phyloP scores from a whole-genome alignment of 2,113 vertebrate species.

The Forbesichthys papilliferus region DNA sequence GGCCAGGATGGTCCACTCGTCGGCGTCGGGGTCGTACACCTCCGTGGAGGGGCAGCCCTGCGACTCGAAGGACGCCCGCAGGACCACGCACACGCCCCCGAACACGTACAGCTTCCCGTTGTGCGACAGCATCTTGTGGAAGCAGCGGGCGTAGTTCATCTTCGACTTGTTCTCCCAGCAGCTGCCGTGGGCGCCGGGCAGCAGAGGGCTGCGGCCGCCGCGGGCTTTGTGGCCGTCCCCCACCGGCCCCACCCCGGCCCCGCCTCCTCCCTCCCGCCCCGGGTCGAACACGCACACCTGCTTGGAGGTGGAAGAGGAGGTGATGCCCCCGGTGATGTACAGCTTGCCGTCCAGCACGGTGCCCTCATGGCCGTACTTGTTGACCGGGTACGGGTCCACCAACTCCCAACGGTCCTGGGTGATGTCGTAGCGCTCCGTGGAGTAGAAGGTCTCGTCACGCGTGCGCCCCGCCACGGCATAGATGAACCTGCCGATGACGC shows the following conservation, averaged over 20 bases:
- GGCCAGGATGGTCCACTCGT: constrained; percentile 98
- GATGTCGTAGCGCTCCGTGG: constrained; percentile 96
- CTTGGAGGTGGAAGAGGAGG: constrained; percentile 97
- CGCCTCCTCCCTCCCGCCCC: constrained; percentile 83
- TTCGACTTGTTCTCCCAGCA: constrained; percentile 99
- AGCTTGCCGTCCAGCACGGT: constrained; percentile 93
- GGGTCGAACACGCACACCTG: constrained; percentile 98
- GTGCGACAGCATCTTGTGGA: constrained; percentile 99
- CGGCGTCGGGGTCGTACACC: constrained; percentile 93
- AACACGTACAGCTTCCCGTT: constrained; percentile 99
- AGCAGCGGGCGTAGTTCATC: constrained; percentile 99
- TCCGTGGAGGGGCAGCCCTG: constrained; percentile 98
- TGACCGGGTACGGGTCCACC: constrained; percentile 96
- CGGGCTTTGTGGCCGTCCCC: constrained; percentile 84
- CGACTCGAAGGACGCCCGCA: constrained; percentile 97
- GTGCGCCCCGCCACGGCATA: constrained; percentile 97
- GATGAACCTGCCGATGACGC: constrained; percentile 94
- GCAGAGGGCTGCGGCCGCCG: constrained; percentile 71
- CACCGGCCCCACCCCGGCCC: constrained; percentile 4
- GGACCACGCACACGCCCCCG: constrained; percentile 95
- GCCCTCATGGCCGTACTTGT: constrained; percentile 97
- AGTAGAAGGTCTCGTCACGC: constrained; percentile 97
- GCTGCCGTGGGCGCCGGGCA: constrained; percentile 82
- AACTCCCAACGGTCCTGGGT: constrained; percentile 98
- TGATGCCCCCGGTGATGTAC: constrained; percentile 98